Percentiles rank a stretch among this genome's conserved stretches.
Evolutionary conservation across 1,140 invertebrate species (phyloP).

Genomic region (Hirudo medicinalis): DNA sequence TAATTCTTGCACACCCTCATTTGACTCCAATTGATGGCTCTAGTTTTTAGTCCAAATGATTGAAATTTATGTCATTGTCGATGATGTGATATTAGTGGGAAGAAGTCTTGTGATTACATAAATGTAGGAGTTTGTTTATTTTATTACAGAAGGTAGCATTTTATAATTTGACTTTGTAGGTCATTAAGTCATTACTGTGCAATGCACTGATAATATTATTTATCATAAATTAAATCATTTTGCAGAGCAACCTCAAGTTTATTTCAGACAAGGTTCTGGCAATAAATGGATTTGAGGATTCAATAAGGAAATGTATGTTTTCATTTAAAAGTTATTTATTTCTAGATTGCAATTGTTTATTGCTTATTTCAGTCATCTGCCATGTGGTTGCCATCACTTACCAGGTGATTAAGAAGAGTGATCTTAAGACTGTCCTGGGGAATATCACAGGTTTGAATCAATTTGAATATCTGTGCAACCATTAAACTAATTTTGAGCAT

Average conservation of each 20-base stretch:
- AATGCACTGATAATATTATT: too few relatives aligned
- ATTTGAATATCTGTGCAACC: constrained; percentile 6
- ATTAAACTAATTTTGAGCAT: too few relatives aligned
- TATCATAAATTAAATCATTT: constrained; percentile 17
- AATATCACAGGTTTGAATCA: constrained; percentile 47
- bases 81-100: too few relatives aligned
- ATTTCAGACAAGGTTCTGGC: background rate
- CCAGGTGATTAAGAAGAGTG: constrained; percentile 73
- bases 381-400: constrained; percentile 93
- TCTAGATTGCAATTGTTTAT: constrained; percentile 16
- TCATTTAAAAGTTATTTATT: background rate
- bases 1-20: background rate
- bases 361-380: constrained; percentile 58
- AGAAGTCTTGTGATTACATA: too few relatives aligned
- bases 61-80: background rate
- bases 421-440: constrained; percentile 69
- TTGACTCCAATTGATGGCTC: background rate
- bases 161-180: too few relatives aligned
- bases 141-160: too few relatives aligned
- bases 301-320: constrained; percentile 71
- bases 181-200: too few relatives aligned
- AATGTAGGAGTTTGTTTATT: too few relatives aligned
- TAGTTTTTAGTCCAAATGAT: constrained; percentile 10
- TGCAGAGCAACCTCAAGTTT: constrained; percentile 21
- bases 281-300: constrained; percentile 72